Evolutionary conservation across 2,797 vertebrate species (phyloP).

Genomic region (Phoeniculus purpureus): DNA sequence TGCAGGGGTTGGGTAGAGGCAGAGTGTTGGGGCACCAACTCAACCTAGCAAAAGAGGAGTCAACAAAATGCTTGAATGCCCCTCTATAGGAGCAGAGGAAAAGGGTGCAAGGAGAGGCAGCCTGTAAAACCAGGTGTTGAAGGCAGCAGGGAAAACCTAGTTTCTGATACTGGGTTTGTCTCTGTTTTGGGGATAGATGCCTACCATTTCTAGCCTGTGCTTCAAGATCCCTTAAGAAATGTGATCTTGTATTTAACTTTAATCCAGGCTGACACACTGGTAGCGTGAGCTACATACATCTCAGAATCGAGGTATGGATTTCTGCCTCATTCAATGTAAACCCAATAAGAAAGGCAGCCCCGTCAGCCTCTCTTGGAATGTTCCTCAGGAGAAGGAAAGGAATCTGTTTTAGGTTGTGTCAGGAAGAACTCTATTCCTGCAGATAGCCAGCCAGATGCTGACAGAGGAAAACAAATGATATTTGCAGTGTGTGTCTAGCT

Average conservation of each 20-base stretch:
- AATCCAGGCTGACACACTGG: not conserved
- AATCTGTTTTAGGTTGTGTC: not conserved
- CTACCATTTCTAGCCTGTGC: conserved; percentile 1
- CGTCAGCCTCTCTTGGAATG: not conserved
- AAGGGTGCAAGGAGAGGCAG: conserved; percentile 14
- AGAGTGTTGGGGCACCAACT: not conserved
- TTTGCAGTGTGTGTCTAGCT: not conserved
- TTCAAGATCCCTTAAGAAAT: conserved; percentile 6
- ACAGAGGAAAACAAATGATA: not conserved
- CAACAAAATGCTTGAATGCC: not conserved
- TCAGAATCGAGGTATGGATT: conserved; percentile 3
- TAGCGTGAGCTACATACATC: not conserved
- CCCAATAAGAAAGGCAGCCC: not conserved
- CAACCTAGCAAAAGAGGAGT: not conserved
- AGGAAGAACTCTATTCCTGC: not conserved
- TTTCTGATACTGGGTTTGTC: conserved; percentile 22
- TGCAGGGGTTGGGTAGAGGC: not conserved
- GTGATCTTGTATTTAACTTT: conserved; percentile 29
- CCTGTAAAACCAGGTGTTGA: not conserved
- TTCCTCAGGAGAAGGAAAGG: not conserved
- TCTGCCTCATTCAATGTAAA: not conserved
- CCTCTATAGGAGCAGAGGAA: not conserved
- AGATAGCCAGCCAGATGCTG: not conserved
- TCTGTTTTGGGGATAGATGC: conserved; percentile 16
- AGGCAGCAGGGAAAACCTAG: conserved; percentile 15